Base-by-base conservation (phyloP, 2,113 vertebrate genomes). In the Carassius gibelio region DNA sequence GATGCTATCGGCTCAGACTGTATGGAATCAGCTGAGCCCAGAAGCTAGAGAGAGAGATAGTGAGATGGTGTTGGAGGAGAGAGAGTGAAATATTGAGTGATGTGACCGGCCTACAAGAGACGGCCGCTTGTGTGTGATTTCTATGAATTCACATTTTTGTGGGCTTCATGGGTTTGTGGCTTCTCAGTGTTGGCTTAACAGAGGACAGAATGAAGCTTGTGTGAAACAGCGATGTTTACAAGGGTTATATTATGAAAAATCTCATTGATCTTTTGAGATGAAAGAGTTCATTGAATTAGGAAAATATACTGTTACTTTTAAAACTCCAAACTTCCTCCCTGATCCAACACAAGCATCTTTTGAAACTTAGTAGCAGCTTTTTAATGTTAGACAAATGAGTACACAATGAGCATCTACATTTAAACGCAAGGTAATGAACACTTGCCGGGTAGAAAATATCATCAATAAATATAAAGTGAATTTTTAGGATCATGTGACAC, bases 1-100 rank as follows among this genome's bases (percentile, higher is more conserved):
- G 90, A 91, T 91, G 79, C 26, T 90, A 90, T 91, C 90, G 78
- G 80, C 9, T 23, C 38, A 61, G 79, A 81, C 77, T 82, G 66
- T 57, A 68, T 83, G 81, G 61, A 61, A 86, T 87, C 84, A 78
- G 71, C 34, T 82, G 50, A 61, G 38, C 26, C 50, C 71, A 69
- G 17, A 69, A 71, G 66, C 66, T 80, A 62, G 59, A 81, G 81
- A 75, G 36, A 19, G 74, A 82, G 42, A 66, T 48, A 50, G 78
- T 7, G 62, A 61, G 59, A 68, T 66, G 66, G 42, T 68, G 42
- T 52, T 42, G 64, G n/a, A 23, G 19, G 10, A 26, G 21, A 19
- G 48, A 80, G 23, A 52, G 23, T 23, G 69, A 81, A 59, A 76
- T 36, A 23, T 76, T 62, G 45, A 74, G n/a, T 34, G 34, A 66